Evolutionary conservation across 2,797 vertebrate genomes (phyloP).

Genomic region (Arrhamphus sclerolepis): DNA sequence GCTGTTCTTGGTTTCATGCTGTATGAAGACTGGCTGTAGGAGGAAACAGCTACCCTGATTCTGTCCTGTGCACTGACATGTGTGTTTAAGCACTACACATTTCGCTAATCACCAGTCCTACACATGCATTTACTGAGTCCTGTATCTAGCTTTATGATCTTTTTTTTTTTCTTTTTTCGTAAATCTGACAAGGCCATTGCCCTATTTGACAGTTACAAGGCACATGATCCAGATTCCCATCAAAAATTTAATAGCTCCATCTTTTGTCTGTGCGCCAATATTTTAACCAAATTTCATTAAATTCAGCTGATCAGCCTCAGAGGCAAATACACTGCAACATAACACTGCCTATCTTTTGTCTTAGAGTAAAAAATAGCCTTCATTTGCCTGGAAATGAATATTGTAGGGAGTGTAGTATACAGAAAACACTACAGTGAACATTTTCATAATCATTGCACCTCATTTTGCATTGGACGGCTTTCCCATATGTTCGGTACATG

Average conservation of each 20-base stretch:
- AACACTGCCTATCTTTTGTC: background rate
- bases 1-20: background rate
- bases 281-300: background rate
- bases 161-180: too few species aligned
- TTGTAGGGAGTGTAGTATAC: background rate
- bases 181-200: background rate
- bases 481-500: background rate
- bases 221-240: background rate
- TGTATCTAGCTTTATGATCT: background rate
- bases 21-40: background rate
- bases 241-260: background rate
- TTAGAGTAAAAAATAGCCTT: background rate
- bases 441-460: background rate
- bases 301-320: background rate
- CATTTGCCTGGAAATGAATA: background rate
- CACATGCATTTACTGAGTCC: slow-evolving; percentile 1
- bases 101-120: background rate
- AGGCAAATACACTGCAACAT: background rate
- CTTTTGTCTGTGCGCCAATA: background rate
- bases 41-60: background rate
- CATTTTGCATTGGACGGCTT: background rate
- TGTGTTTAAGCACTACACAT: background rate
- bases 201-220: background rate
- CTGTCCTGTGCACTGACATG: background rate
- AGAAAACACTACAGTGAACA: background rate